These are phyloP conservation scores for Ceratina australensis DNA, from an alignment of 1,140 invertebrate genomes.

Conservation along the genomic window DNA sequence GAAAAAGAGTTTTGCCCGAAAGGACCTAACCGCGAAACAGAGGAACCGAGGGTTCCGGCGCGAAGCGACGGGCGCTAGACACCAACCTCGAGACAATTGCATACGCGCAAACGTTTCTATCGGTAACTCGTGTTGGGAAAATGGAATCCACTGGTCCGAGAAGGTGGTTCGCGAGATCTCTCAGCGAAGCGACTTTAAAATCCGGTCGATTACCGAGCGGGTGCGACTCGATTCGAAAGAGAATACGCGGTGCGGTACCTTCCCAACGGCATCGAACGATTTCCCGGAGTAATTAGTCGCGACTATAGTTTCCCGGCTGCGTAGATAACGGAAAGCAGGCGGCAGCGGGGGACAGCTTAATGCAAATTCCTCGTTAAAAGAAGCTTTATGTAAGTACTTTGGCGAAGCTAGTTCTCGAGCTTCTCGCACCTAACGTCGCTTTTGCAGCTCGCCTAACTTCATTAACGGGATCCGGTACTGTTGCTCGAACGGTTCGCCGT, in stretches of 20 bases:
- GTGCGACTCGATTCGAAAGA: too few species aligned
- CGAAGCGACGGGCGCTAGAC: too few species aligned
- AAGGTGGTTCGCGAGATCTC: too few species aligned
- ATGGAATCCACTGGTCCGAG: too few species aligned
- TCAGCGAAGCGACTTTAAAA: too few species aligned
- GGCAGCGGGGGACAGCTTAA: neutral
- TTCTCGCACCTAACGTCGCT: constrained; percentile 5
- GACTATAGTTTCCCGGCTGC: neutral
- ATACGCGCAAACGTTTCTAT: too few species aligned
- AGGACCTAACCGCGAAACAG: too few species aligned
- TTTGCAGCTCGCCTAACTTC: constrained; percentile 19
- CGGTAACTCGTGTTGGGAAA: too few species aligned
- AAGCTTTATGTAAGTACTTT: constrained; percentile 45
- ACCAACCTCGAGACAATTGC: too few species aligned
- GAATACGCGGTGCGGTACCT: neutral
- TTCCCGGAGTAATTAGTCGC: constrained; percentile 18
- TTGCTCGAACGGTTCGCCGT: neutral
- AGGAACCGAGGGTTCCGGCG: too few species aligned
- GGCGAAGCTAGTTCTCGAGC: constrained; percentile 39
- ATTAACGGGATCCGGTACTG: neutral
- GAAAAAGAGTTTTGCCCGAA: too few species aligned
- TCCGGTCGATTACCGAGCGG: neutral
- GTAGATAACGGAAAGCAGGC: neutral
- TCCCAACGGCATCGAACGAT: constrained; percentile 10
- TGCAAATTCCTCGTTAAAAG: constrained; percentile 54